Base-by-base conservation (phyloP, 2,113 vertebrate genomes). In the Larimichthys polyactis region DNA sequence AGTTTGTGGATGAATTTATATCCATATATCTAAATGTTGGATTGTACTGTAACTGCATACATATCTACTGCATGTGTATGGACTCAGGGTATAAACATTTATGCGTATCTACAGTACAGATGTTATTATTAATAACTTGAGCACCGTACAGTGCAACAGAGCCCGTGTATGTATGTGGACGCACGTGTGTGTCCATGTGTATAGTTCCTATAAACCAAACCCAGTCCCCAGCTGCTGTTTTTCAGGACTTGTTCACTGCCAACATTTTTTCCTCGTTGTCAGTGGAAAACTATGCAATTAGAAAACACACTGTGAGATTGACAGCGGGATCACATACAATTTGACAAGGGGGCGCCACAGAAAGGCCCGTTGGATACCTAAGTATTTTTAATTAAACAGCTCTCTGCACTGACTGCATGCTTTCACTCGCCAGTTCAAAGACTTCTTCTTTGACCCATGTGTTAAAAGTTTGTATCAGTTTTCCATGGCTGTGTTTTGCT, bases 311-410 rank as follows among this genome's bases (percentile, higher is more conserved):
- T 55, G 48, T 16, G 67, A 90, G 93, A 95, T 90, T 94, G 95
- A 93, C 92, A 93, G 90, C 75, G 22, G 70, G 71, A 81, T 93
- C 91, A 89, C 91, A 94, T 91, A 79, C 89, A 65, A 87, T 92
- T 90, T 95, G 95, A 95, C 94, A 94, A 91, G 90, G 36, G 79
- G 87, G 75, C 19, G 57, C 81, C 81, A 77, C 84, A 82, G 76
- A 85, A 92, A 87, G 71, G 90, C 93, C 89, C 19, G 27, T 85
- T 89, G 77, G 88, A 94, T 90, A 91, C 85, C 82, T 90, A 93
- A 94, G 93, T 94, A 93, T 94, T 93, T 94, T 94, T 95, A 95
- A 95, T 96, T 92, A 94, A 95, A 93, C 95, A 93, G 88, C 85
- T 89, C 84, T 92, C 68, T 89, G 83, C 88, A 87, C 84, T 57